phyloP scores from a whole-genome alignment of 2,888 invertebrate genomes.

The Ectemnius cavifrons region DNA sequence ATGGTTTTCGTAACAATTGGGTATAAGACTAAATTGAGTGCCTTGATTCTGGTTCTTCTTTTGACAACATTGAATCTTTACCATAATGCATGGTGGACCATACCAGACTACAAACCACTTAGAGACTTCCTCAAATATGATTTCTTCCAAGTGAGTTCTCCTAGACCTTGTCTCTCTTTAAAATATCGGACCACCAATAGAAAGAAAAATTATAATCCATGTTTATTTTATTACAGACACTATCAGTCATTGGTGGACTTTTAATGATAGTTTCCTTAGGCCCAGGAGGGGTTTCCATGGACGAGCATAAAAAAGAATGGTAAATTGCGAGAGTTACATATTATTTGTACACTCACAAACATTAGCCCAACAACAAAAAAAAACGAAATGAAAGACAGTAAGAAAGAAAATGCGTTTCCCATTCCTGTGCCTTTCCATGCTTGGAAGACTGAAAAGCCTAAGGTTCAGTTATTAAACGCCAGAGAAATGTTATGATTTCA shows the following conservation, averaged over 20 bases:
- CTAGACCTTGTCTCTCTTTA: not conserved
- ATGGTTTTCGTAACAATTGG: conserved; percentile 98
- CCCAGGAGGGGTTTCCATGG: conserved; percentile 99
- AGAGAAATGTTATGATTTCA: conserved; percentile 14
- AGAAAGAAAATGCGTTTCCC: conserved; percentile 43
- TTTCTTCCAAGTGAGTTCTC: conserved; percentile 94
- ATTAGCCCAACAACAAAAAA: conserved; percentile 39
- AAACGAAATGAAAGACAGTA: no score
- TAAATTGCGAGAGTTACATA: conserved; percentile 77
- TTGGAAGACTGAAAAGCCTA: conserved; percentile 41
- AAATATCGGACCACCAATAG: not conserved
- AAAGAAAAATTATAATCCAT: not conserved
- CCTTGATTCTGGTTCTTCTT: conserved; percentile 94
- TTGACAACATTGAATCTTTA: conserved; percentile 95
- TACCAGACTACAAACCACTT: conserved; percentile 96
- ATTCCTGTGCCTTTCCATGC: conserved; percentile 55
- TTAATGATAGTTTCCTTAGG: conserved; percentile 98
- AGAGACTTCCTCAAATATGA: conserved; percentile 99
- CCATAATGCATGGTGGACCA: conserved; percentile 99
- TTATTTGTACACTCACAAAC: conserved; percentile 48
- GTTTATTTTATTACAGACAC: conserved; percentile 86
- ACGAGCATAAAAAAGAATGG: conserved; percentile 99
- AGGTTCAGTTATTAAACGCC: conserved; percentile 32
- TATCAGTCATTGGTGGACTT: conserved; percentile 98
- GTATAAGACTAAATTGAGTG: conserved; percentile 98